A percentile compares a stretch with the other conserved stretches of the same genome.
Evolutionary conservation across 2,888 invertebrate genomes (phyloP).

Genomic region (Drosophila tanythrix): DNA sequence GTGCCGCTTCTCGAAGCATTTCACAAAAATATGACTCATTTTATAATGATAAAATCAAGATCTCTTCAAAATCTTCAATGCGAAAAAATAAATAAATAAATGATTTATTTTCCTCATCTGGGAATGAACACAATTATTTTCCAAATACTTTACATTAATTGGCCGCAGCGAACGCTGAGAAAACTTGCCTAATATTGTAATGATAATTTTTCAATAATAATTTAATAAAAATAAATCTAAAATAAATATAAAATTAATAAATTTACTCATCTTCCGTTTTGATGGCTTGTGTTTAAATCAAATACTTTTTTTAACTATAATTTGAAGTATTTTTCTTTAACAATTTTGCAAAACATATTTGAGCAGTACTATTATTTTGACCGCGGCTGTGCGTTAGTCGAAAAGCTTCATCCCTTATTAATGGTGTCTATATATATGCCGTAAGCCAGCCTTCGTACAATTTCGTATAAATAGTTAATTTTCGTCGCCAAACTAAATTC

Average conservation of each 20-base stretch:
- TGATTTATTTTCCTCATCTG: not conserved
- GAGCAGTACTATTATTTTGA: not conserved
- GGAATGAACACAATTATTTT: not conserved
- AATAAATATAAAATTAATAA: not conserved
- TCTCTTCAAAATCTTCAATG: not conserved
- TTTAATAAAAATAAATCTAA: not conserved
- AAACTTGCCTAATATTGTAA: too few species aligned
- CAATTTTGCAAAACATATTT: not conserved
- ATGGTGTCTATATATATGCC: not conserved
- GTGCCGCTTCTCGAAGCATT: not conserved
- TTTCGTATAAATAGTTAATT: slow-evolving; percentile 14
- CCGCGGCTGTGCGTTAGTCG: not conserved
- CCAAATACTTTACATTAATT: too few species aligned
- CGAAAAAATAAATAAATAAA: not conserved
- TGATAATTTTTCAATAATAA: not conserved
- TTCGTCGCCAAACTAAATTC: slow-evolving; percentile 30
- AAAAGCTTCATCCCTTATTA: not conserved
- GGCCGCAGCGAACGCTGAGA: too few species aligned
- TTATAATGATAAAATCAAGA: not conserved
- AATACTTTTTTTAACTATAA: not conserved
- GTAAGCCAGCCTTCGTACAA: too few species aligned
- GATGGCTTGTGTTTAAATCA: not conserved
- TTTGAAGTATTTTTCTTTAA: not conserved
- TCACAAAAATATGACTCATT: not conserved
- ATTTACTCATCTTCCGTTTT: not conserved